Evolutionary conservation across 64 coral and sea anemone species (phyloP).

Genomic region (Montipora sp.): DNA sequence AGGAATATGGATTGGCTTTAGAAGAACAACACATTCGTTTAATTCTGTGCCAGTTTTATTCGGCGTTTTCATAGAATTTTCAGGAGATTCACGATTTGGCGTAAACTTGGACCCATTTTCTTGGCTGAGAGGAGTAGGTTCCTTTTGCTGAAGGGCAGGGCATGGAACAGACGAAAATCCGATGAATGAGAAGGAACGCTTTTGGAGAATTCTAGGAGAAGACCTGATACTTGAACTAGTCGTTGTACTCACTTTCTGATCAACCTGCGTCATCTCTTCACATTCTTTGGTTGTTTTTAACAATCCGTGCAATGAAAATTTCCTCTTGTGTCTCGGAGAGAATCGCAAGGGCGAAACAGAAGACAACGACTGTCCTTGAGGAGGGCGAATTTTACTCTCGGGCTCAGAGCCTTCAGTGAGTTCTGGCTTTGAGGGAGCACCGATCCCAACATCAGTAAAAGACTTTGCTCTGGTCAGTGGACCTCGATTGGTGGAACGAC

Average conservation of each 20-base stretch:
- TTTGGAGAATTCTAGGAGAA: constrained; percentile 80
- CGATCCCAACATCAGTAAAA: constrained; percentile 30
- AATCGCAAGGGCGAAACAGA: constrained; percentile 73
- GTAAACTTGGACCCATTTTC: background rate
- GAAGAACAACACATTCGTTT: background rate
- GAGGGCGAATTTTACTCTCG: background rate
- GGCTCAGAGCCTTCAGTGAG: background rate
- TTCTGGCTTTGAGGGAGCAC: constrained; percentile 32
- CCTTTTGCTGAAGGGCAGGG: constrained; percentile 10
- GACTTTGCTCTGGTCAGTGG: constrained; percentile 74
- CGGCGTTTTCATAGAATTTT: background rate
- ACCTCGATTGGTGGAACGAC: constrained; percentile 49
- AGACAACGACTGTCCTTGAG: constrained; percentile 8
- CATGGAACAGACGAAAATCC: constrained; percentile 62
- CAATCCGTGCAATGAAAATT: constrained; percentile 78
- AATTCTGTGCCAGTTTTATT: background rate
- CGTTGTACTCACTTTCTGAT: constrained; percentile 15
- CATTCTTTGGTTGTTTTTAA: constrained; percentile 56
- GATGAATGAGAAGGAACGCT: constrained; percentile 86
- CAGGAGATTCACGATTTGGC: background rate
- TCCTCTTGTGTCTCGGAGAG: constrained; percentile 70
- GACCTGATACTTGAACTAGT: constrained; percentile 50
- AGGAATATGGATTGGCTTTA: background rate
- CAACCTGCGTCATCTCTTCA: background rate
- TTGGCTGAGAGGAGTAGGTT: too few species aligned